Evolutionary conservation across 2,797 vertebrate genomes (phyloP).

Genomic region (Cyprinella venusta): DNA sequence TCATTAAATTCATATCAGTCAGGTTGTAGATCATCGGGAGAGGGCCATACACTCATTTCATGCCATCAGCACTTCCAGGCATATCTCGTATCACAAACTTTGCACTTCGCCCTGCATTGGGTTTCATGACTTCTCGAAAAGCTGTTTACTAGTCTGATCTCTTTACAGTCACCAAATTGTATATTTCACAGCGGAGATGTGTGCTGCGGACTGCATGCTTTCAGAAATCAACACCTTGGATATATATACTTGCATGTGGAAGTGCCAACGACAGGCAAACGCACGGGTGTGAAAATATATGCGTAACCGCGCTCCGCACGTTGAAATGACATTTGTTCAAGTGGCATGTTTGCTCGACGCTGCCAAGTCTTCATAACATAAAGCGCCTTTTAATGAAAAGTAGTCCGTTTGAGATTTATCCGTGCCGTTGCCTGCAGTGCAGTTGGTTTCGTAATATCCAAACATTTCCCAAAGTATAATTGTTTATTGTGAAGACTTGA

Average conservation of each 20-base stretch:
- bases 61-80: slow-evolving; percentile 71
- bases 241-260: slow-evolving; percentile 75
- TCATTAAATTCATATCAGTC: slow-evolving; percentile 66
- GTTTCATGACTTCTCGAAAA: slow-evolving; percentile 81
- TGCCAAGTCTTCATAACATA: slow-evolving; percentile 12
- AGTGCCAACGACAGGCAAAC: slow-evolving; percentile 62
- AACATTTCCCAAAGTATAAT: slow-evolving; percentile 43
- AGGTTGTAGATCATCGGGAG: slow-evolving; percentile 60
- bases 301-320: slow-evolving; percentile 30
- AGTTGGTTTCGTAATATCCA: slow-evolving; percentile 25
- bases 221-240: slow-evolving; percentile 82
- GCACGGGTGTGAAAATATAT: slow-evolving; percentile 65
- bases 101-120: slow-evolving; percentile 76
- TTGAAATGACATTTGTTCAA: slow-evolving; percentile 22
- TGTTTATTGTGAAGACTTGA: slow-evolving; percentile 52
- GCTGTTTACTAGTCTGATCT: slow-evolving; percentile 77
- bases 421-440: neutral
- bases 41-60: slow-evolving; percentile 65
- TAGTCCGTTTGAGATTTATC: neutral
- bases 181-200: slow-evolving; percentile 77
- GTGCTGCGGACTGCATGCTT: slow-evolving; percentile 76
- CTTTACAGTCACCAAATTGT: slow-evolving; percentile 79
- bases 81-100: slow-evolving; percentile 78
- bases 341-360: neutral
- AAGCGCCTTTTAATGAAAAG: slow-evolving; percentile 5